Conservation (phyloP, 2,797 vertebrate genomes). For the Erithacus rubecula region DNA sequence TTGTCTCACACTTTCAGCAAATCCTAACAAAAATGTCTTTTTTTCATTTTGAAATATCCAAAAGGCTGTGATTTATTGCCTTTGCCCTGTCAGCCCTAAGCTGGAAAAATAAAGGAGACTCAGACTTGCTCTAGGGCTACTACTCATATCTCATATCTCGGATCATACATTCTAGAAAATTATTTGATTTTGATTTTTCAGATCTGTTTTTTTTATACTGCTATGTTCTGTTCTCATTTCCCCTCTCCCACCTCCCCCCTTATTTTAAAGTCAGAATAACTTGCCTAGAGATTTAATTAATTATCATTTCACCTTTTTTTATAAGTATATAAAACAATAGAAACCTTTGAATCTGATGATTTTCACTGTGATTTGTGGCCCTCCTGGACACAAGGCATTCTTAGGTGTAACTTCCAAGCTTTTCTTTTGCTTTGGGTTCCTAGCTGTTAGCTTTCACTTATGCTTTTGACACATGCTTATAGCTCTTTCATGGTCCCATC, state of each 20-base stretch:
- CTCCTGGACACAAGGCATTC: neutral
- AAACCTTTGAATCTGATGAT: neutral
- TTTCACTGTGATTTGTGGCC: neutral
- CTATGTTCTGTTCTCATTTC: neutral
- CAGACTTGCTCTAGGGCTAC: neutral
- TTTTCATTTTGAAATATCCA: neutral
- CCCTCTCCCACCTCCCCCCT: fast-evolving
- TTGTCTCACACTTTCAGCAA: neutral
- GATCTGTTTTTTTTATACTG: neutral
- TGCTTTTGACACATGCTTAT: neutral
- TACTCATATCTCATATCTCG: neutral
- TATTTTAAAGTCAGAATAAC: neutral
- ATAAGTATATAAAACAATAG: neutral
- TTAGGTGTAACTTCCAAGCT: neutral
- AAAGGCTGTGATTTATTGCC: neutral
- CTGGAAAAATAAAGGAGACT: neutral
- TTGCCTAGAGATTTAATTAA: neutral
- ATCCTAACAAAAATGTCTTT: neutral
- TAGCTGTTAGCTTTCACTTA: neutral
- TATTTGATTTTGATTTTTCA: neutral
- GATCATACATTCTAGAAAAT: neutral
- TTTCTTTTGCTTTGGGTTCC: neutral
- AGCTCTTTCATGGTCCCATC: neutral
- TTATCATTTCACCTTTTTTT: neutral
- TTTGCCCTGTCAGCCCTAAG: neutral